Evolutionary conservation across 64 coral and sea anemone genomes (phyloP).

Genomic region (Montipora capricornis): DNA sequence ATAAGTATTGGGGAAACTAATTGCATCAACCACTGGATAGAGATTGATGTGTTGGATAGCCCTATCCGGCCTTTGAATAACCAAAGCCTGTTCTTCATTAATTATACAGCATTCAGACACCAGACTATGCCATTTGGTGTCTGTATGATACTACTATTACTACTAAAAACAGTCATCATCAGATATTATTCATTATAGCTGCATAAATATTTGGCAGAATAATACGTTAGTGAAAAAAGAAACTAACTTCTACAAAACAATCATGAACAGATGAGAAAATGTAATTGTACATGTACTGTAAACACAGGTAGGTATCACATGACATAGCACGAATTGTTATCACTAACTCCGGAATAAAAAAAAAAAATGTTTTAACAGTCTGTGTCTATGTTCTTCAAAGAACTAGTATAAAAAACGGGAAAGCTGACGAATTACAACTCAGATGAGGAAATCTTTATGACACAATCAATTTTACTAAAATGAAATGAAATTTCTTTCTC

Average conservation of each 20-base stretch:
- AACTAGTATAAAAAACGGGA: slow-evolving; percentile 3
- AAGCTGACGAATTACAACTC: slow-evolving; percentile 26
- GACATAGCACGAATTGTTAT: neutral
- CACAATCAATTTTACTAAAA: slow-evolving; percentile 26
- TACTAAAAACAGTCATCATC: neutral
- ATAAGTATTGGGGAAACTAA: no score
- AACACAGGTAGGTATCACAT: slow-evolving; percentile 23
- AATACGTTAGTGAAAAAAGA: slow-evolving; percentile 12
- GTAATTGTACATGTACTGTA: neutral
- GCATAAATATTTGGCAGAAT: slow-evolving; percentile 25
- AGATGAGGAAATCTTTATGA: slow-evolving; percentile 10
- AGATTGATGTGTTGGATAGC: no score
- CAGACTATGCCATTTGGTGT: neutral
- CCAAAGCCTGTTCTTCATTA: neutral
- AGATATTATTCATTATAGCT: neutral
- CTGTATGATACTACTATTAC: neutral
- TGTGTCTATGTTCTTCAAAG: neutral
- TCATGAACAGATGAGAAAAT: slow-evolving; percentile 15
- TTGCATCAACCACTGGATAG: no score
- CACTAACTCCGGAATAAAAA: neutral
- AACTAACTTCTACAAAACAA: slow-evolving; percentile 5
- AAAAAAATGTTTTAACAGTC: no score
- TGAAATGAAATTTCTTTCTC: slow-evolving; percentile 28
- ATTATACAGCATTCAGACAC: slow-evolving; percentile 11
- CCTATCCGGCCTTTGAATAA: no score